A percentile compares a stretch with the other conserved stretches of the same genome.
Conservation (phyloP, 2,888 invertebrate species). For the Pseudococcus longispinus region DNA sequence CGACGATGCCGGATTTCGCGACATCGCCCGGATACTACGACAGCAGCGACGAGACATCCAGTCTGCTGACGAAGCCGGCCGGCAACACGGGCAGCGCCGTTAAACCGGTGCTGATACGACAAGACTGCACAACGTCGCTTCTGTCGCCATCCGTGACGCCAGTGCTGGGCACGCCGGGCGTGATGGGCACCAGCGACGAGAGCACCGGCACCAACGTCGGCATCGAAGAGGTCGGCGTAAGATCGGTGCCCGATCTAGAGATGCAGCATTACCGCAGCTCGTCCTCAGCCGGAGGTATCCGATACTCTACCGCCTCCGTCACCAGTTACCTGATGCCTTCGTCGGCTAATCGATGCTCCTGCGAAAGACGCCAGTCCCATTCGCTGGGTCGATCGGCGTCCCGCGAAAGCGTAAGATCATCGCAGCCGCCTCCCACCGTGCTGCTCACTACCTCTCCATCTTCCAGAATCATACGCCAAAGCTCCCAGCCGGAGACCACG, state of each 20-base stretch:
- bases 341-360: conserved; percentile 65
- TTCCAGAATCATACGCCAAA: conserved; percentile 84
- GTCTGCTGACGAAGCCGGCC: conserved; percentile 70
- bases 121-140: conserved; percentile 83
- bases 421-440: conserved; percentile 72
- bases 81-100: conserved; percentile 58
- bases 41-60: conserved; percentile 83
- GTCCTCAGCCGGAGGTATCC: conserved; percentile 55
- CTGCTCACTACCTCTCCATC: conserved; percentile 73
- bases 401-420: conserved; percentile 71
- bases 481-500: conserved; percentile 82
- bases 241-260: conserved; percentile 84
- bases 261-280: conserved; percentile 70
- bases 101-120: conserved; percentile 84
- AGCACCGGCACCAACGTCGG: conserved; percentile 66
- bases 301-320: conserved; percentile 55
- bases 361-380: conserved; percentile 82
- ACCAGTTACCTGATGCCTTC: conserved; percentile 53
- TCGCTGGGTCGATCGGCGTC: conserved; percentile 85
- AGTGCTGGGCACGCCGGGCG: conserved; percentile 72
- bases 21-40: conserved; percentile 64
- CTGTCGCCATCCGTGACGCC: conserved; percentile 73
- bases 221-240: conserved; percentile 65
- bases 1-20: conserved; percentile 50
- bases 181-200: conserved; percentile 79